Evolutionary conservation across 2,113 vertebrate species (phyloP).

Genomic region (Bothrops jararaca): DNA sequence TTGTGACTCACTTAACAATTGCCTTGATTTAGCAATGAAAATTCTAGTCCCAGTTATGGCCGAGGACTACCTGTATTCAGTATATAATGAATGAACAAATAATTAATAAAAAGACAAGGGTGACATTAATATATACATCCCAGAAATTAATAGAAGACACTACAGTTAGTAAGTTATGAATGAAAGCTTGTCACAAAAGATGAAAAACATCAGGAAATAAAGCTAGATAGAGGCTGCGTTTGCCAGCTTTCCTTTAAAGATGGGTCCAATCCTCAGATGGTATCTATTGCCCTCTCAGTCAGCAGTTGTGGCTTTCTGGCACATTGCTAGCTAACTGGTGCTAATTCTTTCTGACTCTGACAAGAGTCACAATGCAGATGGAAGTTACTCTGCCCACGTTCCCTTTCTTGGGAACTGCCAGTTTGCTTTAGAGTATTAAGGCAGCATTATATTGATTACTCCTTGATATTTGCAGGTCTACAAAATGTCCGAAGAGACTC

Average conservation of each 20-base stretch:
- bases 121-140: background rate
- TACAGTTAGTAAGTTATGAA: background rate
- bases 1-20: background rate
- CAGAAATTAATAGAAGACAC: background rate
- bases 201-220: background rate
- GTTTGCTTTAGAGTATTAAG: slow-evolving; percentile 50
- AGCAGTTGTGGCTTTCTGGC: background rate
- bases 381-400: fast-evolving
- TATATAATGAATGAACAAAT: background rate
- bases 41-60: background rate
- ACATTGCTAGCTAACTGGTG: background rate
- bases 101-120: background rate
- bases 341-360: background rate
- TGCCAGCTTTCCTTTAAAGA: slow-evolving; percentile 1
- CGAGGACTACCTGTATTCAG: background rate
- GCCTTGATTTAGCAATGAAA: background rate
- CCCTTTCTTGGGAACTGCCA: slow-evolving; percentile 11
- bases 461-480: slow-evolving; percentile 58
- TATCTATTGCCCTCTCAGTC: background rate
- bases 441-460: slow-evolving; percentile 65
- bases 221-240: background rate
- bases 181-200: background rate
- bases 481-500: slow-evolving; percentile 69
- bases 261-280: fast-evolving
- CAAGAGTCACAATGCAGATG: background rate